phyloP scores from a whole-genome alignment of 2,888 invertebrate species.

The Orchesella flavescens region DNA sequence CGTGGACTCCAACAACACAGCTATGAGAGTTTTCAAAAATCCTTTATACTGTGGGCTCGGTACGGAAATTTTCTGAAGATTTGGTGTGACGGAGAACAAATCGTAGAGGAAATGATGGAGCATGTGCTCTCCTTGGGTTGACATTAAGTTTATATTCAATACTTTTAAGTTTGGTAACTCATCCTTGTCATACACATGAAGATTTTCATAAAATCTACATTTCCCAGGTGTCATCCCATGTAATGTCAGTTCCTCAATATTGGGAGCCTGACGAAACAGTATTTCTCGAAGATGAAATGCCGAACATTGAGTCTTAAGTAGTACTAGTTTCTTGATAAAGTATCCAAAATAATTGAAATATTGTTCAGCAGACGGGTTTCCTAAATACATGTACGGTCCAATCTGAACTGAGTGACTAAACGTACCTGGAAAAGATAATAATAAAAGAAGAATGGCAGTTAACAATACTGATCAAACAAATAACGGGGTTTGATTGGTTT shows the following conservation, averaged over 20 bases:
- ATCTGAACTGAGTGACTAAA: conserved; percentile 65
- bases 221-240: conserved; percentile 65
- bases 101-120: conserved; percentile 64
- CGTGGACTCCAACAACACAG: conserved; percentile 60
- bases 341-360: conserved; percentile 64
- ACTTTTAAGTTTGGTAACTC: conserved; percentile 58
- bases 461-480: too few relatives aligned
- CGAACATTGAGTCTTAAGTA: conserved; percentile 65
- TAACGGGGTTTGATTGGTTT: too few relatives aligned
- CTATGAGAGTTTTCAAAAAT: conserved; percentile 58
- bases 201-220: conserved; percentile 60
- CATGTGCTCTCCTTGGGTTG: conserved; percentile 65
- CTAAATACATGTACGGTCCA: conserved; percentile 67
- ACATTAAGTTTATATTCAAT: conserved; percentile 62
- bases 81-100: conserved; percentile 62
- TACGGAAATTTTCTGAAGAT: conserved; percentile 60
- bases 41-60: conserved; percentile 64
- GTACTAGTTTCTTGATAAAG: conserved; percentile 63
- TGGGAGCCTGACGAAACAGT: conserved; percentile 63
- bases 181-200: conserved; percentile 59
- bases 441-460: too few relatives aligned
- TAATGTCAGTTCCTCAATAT: conserved; percentile 63
- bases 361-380: conserved; percentile 54
- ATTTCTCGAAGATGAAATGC: conserved; percentile 65
- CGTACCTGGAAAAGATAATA: too few relatives aligned